These are phyloP conservation scores for Tetranychus piercei DNA, from an alignment of 2,888 invertebrate species.

Conservation along the genomic window DNA sequence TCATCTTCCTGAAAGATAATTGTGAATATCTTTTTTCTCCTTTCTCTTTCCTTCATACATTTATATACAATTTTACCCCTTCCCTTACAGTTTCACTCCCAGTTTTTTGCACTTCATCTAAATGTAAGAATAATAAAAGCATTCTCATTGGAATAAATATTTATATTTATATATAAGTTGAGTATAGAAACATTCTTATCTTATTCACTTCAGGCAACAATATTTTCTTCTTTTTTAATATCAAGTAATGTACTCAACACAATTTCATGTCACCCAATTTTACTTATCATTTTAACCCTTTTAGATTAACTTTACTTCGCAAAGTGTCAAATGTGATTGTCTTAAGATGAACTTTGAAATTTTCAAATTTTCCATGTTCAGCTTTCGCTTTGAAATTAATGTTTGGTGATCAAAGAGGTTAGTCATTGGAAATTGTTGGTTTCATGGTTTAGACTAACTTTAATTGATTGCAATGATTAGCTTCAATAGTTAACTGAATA, in stretches of 20 bases:
- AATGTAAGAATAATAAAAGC: constrained; percentile 5
- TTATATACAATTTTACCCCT: not conserved
- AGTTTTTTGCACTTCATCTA: not conserved
- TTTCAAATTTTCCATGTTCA: too few species aligned
- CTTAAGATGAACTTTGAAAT: too few species aligned
- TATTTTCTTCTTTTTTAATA: not conserved
- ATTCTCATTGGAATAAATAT: not conserved
- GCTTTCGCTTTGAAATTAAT: too few species aligned
- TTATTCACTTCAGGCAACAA: constrained; percentile 1
- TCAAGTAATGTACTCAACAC: not conserved
- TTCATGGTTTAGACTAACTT: too few species aligned
- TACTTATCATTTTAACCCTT: not conserved
- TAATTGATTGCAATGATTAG: too few species aligned
- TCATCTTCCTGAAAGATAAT: not conserved
- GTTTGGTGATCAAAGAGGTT: too few species aligned
- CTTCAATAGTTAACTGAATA: too few species aligned
- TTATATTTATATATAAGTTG: not conserved
- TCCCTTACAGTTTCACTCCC: not conserved
- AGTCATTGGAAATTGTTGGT: too few species aligned
- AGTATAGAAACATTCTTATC: not conserved
- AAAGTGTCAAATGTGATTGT: not conserved
- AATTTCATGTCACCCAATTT: not conserved
- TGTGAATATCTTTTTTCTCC: not conserved
- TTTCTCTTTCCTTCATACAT: not conserved
- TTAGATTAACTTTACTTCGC: not conserved